Percentiles rank a stretch among this genome's conserved stretches.
Conservation (phyloP, 1,140 invertebrate genomes). For the Aphaenogaster rudis region DNA sequence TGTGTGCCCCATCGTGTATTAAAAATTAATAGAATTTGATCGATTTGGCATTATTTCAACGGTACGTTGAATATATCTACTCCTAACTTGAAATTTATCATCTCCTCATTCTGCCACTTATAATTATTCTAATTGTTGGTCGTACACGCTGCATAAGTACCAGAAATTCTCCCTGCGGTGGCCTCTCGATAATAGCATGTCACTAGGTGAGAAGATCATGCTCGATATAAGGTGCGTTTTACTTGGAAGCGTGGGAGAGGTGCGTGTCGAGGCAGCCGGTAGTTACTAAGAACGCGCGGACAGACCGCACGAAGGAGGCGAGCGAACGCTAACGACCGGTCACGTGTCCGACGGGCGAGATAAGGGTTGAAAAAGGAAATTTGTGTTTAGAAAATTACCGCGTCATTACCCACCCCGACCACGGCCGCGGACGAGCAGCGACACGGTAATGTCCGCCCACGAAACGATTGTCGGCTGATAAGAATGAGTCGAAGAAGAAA, state of each 20-base stretch:
- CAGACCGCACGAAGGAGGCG: constrained; percentile 69
- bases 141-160: background rate
- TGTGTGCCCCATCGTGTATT: background rate
- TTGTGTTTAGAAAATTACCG: constrained; percentile 85
- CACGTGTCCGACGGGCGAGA: constrained; percentile 78
- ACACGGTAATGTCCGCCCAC: constrained; percentile 73
- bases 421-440: constrained; percentile 42
- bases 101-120: background rate
- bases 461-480: constrained; percentile 74
- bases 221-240: constrained; percentile 51
- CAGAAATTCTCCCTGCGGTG: constrained; percentile 1
- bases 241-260: constrained; percentile 11
- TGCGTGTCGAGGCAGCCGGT: constrained; percentile 43
- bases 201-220: constrained; percentile 56
- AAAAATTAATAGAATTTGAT: constrained; percentile 7
- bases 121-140: constrained; percentile 27
- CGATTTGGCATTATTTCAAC: background rate
- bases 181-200: constrained; percentile 42
- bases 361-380: constrained; percentile 81
- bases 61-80: background rate
- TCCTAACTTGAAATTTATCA: constrained; percentile 6
- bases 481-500: constrained; percentile 78
- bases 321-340: constrained; percentile 76
- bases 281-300: constrained; percentile 57
- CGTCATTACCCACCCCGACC: constrained; percentile 78